Evolutionary conservation across 2,797 vertebrate species (phyloP), one percentile per base, ranked within the genome.

Genomic region (Podargus strigoides): DNA sequence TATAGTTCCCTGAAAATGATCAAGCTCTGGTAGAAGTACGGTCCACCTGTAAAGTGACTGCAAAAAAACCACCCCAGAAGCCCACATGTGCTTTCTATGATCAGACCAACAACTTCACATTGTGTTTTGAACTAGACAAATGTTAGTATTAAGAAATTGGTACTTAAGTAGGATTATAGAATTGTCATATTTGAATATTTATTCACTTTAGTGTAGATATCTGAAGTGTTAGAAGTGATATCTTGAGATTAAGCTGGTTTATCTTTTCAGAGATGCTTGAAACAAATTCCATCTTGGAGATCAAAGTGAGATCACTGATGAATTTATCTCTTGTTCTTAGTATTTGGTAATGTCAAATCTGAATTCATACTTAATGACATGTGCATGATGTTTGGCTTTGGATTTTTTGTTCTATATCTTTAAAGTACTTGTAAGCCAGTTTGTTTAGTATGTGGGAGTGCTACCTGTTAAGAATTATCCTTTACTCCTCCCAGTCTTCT

Each of bases 301-400:
- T 55, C 39, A 34, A 85, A 76, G 70, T 72, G 64, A 73, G 11
- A 49, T 72, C 50, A 72, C 58, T 76, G 50, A 75, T 81, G 44
- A 92, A 37, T 76, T 87, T 87, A 9, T 47, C 7, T 60, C 2
- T 42, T 76, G 12, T 44, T 90, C n/a, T 22, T 53, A 55, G 15
- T 44, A 36, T 79, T 47, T 63, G 26, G 20, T 70, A 44, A 55
- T 4, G 5, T 32, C 16, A 59, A 9, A 14, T 55, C 55, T 79
- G 18, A 11, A 37, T 79, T 79, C 3, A 2, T 79, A 26, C 13
- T 82, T 66, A 20, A 9, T 26, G 44, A 34, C 5, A 5, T 7
- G 4, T 85, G 9, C 4, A 0, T 34, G 16, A 13, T 67, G 13
- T 67, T 70, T 0, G 0, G 4, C 36, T 72, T 85, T 68, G 30